phyloP scores from a whole-genome alignment of 2,888 invertebrate genomes.

The Apamea anceps region DNA sequence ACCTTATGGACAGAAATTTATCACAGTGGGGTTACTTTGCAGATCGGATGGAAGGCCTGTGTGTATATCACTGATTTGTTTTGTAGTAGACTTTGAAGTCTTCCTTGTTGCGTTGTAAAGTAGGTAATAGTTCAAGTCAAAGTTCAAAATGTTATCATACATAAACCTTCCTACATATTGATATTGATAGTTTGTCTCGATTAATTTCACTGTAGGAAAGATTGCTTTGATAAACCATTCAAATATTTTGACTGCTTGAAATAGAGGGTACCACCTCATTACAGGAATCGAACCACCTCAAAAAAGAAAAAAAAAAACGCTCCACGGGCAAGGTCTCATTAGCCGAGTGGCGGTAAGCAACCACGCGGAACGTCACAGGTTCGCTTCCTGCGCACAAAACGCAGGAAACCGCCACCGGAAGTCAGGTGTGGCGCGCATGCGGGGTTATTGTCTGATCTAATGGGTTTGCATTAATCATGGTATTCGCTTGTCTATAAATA shows the following conservation, averaged over 20 bases:
- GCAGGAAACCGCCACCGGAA: conserved; percentile 81
- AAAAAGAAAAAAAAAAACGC: background rate
- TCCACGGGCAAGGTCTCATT: conserved; percentile 17
- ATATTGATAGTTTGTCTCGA: background rate
- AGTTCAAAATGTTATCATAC: conserved; percentile 10
- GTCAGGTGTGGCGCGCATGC: conserved; percentile 76
- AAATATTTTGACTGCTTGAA: background rate
- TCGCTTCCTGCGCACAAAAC: conserved; percentile 77
- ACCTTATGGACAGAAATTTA: conserved; percentile 2
- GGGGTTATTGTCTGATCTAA: conserved; percentile 61
- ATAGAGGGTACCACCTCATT: background rate
- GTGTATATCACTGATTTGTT: background rate
- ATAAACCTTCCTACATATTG: background rate
- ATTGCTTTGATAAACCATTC: background rate
- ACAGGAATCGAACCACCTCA: conserved; percentile 26
- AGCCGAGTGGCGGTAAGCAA: conserved; percentile 59
- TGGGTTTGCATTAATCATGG: conserved; percentile 50
- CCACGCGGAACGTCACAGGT: conserved; percentile 78
- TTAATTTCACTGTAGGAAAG: background rate
- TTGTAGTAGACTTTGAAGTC: background rate
- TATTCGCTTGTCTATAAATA: conserved; percentile 32
- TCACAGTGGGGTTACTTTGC: background rate
- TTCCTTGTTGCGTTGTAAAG: background rate
- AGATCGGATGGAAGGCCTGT: background rate
- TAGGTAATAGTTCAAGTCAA: background rate